Evolutionary conservation across 2,113 vertebrate species (phyloP).

Genomic region (Semnornis frantzii): DNA sequence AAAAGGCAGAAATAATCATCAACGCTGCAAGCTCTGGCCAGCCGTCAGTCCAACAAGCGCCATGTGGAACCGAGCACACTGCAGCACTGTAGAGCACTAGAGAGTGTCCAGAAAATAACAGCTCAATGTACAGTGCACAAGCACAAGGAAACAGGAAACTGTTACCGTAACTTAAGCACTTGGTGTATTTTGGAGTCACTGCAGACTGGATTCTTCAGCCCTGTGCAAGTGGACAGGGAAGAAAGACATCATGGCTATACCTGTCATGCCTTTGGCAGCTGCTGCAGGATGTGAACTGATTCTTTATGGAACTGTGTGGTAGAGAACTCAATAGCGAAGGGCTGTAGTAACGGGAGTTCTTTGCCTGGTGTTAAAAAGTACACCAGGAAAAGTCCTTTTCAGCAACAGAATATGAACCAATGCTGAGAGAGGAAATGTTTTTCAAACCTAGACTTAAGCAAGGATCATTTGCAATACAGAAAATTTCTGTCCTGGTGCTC

Average conservation of each 20-base stretch:
- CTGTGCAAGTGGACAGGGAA: neutral
- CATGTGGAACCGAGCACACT: neutral
- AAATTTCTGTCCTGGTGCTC: neutral
- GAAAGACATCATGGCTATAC: neutral
- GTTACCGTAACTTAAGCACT: neutral
- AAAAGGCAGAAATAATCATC: neutral
- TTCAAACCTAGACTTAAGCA: neutral
- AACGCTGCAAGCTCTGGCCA: neutral
- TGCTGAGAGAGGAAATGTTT: neutral
- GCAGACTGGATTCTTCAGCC: neutral
- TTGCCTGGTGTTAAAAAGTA: neutral
- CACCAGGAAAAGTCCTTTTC: neutral
- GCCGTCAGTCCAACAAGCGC: rapidly evolving
- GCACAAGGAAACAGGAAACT: neutral
- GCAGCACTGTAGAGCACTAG: neutral
- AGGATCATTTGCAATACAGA: neutral
- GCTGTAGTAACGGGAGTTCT: neutral
- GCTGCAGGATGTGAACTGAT: neutral
- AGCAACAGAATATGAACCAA: neutral
- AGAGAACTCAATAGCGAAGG: neutral
- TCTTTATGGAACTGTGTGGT: neutral
- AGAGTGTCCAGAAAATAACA: neutral
- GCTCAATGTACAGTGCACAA: neutral
- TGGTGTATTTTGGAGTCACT: neutral
- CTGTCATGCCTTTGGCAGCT: neutral